Evolutionary conservation across 2,888 invertebrate species (phyloP), one percentile per base, ranked within the genome.

Genomic region (Vesta saturnalis): DNA sequence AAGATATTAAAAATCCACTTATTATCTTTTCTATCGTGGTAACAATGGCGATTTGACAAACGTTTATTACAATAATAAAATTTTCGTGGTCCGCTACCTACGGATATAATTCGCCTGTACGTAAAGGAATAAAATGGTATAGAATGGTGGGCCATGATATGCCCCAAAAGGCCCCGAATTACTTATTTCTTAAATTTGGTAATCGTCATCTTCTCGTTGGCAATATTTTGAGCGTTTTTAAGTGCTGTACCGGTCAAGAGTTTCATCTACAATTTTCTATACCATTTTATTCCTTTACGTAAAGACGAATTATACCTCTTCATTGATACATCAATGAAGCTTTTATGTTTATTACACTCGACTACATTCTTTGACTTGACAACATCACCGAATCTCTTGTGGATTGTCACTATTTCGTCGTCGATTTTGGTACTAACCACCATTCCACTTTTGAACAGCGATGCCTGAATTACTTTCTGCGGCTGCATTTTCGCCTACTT

Each of bases 301-400:
- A 78, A 69, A 52, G 75, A 70, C 30, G 77, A 71, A 52, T 67
- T 63, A 47, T 76, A 74, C 12, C 74, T 55, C 47, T 46, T 61
- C 35, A 49, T 23, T n/a, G n/a, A n/a, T n/a, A n/a, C n/a, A n/a
- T n/a, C n/a, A n/a, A n/a, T n/a, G n/a, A n/a, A n/a, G n/a, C 39
- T 47, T 67, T 70, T 67, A 57, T 56, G 14, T 60, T 67, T 67
- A 22, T 70, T 70, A 52, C 64, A 70, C 15, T 68, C 60, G 10
- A 59, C n/a, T n/a, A 67, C 16, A 12, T 39, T 35, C n/a, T 30
- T 30, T 30, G 30, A 10, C 30, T 30, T 30, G 30, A 30, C 30
- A 30, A 10, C 10, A 30, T 6, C 30, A 6, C 30, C 30, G 30
- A 4, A 10, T 30, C 5, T 10, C 10, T 30, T 30, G 5, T 10